Evolutionary conservation across 2,797 vertebrate species (phyloP), one percentile per base, ranked within the genome.

Genomic region (Craterocephalus amniculus): DNA sequence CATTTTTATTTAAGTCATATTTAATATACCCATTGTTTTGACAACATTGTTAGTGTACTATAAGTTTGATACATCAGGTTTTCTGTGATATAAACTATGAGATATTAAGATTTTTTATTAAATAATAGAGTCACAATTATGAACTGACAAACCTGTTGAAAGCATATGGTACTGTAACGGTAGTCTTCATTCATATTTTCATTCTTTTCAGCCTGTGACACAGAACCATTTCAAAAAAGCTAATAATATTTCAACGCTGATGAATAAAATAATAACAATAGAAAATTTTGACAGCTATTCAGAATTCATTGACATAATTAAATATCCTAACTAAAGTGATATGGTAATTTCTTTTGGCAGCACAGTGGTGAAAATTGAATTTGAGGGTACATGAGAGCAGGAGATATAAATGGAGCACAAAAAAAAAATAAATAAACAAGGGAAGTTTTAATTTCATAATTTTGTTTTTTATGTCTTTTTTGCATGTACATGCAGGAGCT

Each of bases 381-480:
- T 79, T 71, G 71, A 76, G 11, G n/a, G 26, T 36, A 55, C 64
- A 85, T 88, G 84, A 79, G 32, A 55, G 24, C 29, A 78, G 36
- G 71, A 67, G 67, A 54, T 76, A 68, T 78, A 80, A 85, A 77
- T 61, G 73, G 72, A 70, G 27, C 63, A 83, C 86, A 81, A 83
- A 88, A 83, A 88, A 88, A 67, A 80, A 74, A 59, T 52, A 88
- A 88, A 67, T 79, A 74, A 59, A 49, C 63, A 52, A 75, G 74
- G 29, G 63, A 79, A 76, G 71, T 86, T 85, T 88, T 84, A 78
- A 89, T 87, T 85, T 89, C 66, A 58, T 52, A 86, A 83, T 75
- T 80, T 48, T 62, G 31, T 43, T 63, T 2, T 55, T 55, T 55
- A 1, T 29, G 2, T 9, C 36, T 60, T 68, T 79, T 73, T 71